Evolutionary conservation across 2,888 invertebrate species (phyloP).

Genomic region (Callyntrura sp.): DNA sequence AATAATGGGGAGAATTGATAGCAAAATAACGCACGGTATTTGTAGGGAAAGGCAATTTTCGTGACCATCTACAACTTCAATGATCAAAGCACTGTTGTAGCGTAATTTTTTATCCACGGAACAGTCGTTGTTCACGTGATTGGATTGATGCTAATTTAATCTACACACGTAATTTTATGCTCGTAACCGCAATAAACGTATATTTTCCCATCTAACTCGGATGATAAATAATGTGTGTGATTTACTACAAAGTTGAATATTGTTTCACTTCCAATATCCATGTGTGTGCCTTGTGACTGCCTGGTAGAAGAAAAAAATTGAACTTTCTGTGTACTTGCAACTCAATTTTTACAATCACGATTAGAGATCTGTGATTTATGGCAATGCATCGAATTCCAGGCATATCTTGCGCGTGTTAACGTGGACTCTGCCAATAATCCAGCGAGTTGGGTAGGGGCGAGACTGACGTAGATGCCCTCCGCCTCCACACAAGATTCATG

Average conservation of each 20-base stretch:
- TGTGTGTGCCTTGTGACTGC: not conserved
- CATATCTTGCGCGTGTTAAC: constrained; percentile 38
- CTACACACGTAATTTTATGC: not conserved
- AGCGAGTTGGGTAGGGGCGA: no score
- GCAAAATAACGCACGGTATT: no score
- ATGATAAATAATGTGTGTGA: constrained; percentile 5
- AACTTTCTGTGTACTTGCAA: constrained; percentile 3
- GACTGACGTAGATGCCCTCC: constrained; percentile 69
- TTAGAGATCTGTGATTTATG: constrained; percentile 15
- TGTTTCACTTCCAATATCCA: not conserved
- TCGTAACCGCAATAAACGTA: not conserved
- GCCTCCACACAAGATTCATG: constrained; percentile 60
- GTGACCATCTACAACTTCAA: not conserved
- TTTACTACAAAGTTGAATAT: not conserved
- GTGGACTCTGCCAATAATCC: constrained; percentile 26
- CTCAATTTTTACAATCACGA: not conserved
- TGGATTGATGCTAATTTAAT: not conserved
- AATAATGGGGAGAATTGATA: no score
- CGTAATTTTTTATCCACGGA: not conserved
- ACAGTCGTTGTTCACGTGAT: not conserved
- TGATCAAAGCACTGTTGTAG: not conserved
- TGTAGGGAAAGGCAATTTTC: not conserved
- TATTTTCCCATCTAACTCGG: not conserved
- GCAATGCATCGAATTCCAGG: constrained; percentile 33
- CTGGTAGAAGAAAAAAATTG: not conserved